These are phyloP conservation scores for Hydrocynus forskahlii DNA, from an alignment of 2,797 vertebrate species.

Conservation along the genomic window DNA sequence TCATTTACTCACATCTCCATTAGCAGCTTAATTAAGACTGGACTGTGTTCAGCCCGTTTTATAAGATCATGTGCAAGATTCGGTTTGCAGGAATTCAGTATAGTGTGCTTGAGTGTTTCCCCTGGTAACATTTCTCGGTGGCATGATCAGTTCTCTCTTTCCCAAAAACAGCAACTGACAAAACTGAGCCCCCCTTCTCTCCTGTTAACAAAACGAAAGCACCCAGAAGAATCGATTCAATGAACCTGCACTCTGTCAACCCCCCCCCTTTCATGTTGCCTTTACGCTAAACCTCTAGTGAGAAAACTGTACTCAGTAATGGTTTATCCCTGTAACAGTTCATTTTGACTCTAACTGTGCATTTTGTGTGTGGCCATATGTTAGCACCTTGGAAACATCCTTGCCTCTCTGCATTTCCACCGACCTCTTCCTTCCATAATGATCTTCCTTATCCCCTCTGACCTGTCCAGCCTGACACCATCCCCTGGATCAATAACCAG, in stretches of 20 bases:
- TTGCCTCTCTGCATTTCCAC: slow-evolving; percentile 22
- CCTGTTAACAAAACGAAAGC: too few species aligned
- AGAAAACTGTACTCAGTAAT: not conserved
- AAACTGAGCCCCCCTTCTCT: too few species aligned
- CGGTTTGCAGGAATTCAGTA: slow-evolving; percentile 18
- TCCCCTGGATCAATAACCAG: slow-evolving; percentile 52
- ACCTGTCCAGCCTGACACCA: slow-evolving; percentile 50
- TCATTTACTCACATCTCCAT: slow-evolving; percentile 40
- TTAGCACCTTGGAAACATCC: not conserved
- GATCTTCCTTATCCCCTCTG: slow-evolving; percentile 49
- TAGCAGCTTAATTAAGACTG: slow-evolving; percentile 24
- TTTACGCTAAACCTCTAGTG: too few species aligned
- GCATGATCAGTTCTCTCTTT: too few species aligned
- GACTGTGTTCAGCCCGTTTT: slow-evolving; percentile 16
- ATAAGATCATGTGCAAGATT: slow-evolving; percentile 15
- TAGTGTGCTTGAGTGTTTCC: not conserved
- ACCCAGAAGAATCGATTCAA: too few species aligned
- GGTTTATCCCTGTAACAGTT: not conserved
- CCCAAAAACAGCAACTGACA: too few species aligned
- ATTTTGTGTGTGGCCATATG: not conserved
- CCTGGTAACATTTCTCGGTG: too few species aligned
- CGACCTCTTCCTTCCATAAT: slow-evolving; percentile 39
- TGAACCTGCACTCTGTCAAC: too few species aligned
- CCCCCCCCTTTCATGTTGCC: too few species aligned
- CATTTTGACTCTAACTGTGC: not conserved